phyloP scores from a whole-genome alignment of 2,888 invertebrate genomes.

The Scaptomyza tumidula region DNA sequence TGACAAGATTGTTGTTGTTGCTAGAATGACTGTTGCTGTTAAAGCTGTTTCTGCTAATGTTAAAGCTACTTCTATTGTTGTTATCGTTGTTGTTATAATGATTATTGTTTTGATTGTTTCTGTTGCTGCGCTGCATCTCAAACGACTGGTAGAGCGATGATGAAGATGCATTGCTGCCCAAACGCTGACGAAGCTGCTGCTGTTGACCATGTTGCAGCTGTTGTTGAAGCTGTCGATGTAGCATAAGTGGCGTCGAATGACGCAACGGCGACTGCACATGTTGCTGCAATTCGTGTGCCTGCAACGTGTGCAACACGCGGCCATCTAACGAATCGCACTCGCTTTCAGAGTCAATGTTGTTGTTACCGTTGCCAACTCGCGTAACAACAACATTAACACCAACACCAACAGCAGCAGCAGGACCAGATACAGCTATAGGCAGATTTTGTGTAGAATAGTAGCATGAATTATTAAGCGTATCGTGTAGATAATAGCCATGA shows the following conservation, averaged over 20 bases:
- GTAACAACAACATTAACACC: conserved; percentile 29
- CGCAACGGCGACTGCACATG: conserved; percentile 71
- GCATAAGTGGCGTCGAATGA: conserved; percentile 79
- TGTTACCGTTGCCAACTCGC: conserved; percentile 16
- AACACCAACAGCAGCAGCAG: conserved; percentile 26
- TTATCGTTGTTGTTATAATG: conserved; percentile 43
- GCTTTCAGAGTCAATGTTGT: conserved; percentile 30
- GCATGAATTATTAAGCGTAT: conserved; percentile 64
- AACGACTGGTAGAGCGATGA: conserved; percentile 69
- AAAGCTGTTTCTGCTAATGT: conserved; percentile 58
- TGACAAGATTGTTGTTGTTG: conserved; percentile 80
- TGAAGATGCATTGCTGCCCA: conserved; percentile 47
- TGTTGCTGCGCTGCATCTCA: conserved; percentile 45
- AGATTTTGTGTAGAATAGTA: conserved; percentile 77
- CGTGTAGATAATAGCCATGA: conserved; percentile 50
- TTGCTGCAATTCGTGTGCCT: conserved; percentile 60
- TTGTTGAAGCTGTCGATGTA: conserved; percentile 51
- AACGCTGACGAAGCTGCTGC: conserved; percentile 54
- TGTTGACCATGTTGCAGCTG: conserved; percentile 52
- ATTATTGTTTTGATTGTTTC: conserved; percentile 45
- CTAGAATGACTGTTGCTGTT: conserved; percentile 61
- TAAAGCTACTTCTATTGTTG: conserved; percentile 53
- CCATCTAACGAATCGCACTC: conserved; percentile 59
- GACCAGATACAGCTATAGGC: conserved; percentile 45
- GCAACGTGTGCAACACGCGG: conserved; percentile 46